Base-by-base conservation (phyloP, 37 sponge, comb jelly and placozoan species). In the Cliona cf. orientalis region DNA sequence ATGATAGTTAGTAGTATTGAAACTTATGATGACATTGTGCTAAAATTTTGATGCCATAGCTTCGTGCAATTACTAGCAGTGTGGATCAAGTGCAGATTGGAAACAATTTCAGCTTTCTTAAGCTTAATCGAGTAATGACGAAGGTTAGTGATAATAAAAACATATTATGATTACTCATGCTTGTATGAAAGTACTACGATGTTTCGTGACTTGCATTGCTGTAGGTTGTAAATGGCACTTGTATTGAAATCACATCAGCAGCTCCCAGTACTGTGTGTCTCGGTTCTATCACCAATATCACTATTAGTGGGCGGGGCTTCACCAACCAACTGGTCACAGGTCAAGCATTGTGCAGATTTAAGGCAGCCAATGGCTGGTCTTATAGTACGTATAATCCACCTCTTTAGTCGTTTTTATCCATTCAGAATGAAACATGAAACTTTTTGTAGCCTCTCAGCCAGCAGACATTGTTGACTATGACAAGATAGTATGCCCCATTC, bases 201-300 rank as follows among this genome's bases (percentile, higher is more conserved):
- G n/a, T n/a, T n/a, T n/a, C n/a, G n/a, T n/a, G n/a, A n/a, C n/a
- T n/a, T n/a, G n/a, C n/a, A n/a, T n/a, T n/a, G n/a, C n/a, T n/a
- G n/a, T 34, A 69, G 70, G 70, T 69, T 4, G 42, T 69, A 14
- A 69, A 69, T 69, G 41, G 35, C 7, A 69, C 70, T 17, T 69
- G 70, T 37, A 32, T 69, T 69, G 70, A 69, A 41, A 69, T 69
- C 29, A 14, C 9, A 9, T 19, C 37, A 69, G 70, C 41, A 12
- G 35, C 29, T 69, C 70, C 70, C 22, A 19, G 22, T 12, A 32
- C 9, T 17, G 42, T 69, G 35, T 69, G 70, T 37, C 29, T 41
- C 7, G 70, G 70, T 12, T 22, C 7, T 29, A 34, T 41, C 23
- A 69, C 70, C 23, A 9, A 5, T 9, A 21, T 49, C 53, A 49